phyloP scores from a whole-genome alignment of 2,888 invertebrate genomes.

The Lycia hirtaria region DNA sequence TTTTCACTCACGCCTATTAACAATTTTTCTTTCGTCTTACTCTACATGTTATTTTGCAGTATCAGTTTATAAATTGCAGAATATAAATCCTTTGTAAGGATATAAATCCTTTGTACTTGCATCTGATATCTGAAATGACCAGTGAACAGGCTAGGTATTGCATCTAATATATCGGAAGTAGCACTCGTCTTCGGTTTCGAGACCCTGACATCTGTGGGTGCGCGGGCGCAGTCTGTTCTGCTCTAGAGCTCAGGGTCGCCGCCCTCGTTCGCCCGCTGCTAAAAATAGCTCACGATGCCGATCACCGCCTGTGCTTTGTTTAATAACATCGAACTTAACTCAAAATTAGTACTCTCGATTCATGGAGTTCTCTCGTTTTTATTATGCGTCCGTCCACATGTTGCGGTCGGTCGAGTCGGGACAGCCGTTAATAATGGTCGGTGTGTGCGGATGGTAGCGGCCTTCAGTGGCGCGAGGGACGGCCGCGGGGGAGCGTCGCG shows the following conservation, averaged over 20 bases:
- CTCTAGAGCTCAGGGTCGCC: conserved; percentile 70
- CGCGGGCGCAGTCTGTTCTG: conserved; percentile 60
- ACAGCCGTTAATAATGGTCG: conserved; percentile 43
- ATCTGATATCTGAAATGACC: not conserved
- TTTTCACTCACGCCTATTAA: not conserved
- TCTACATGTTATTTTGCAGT: not conserved
- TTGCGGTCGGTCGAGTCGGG: conserved; percentile 39
- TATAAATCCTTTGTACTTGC: not conserved
- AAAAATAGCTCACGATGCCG: conserved; percentile 69
- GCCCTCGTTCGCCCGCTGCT: conserved; percentile 70
- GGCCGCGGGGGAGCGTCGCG: conserved; percentile 77
- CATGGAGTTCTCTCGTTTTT: conserved; percentile 26
- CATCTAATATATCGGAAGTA: conserved; percentile 33
- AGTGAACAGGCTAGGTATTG: conserved; percentile 5
- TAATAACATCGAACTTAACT: conserved; percentile 50
- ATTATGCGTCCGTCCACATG: conserved; percentile 26
- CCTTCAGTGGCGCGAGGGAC: conserved; percentile 38
- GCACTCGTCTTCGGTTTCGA: conserved; percentile 4
- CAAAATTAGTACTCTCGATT: conserved; percentile 35
- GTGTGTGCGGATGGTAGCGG: conserved; percentile 47
- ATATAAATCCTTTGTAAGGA: not conserved
- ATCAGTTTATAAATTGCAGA: not conserved
- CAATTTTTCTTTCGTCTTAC: not conserved
- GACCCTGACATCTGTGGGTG: conserved; percentile 38
- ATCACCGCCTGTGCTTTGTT: conserved; percentile 57